These are phyloP conservation scores for Mesorhabditis belari DNA, from an alignment of 2,888 invertebrate species.

Conservation along the genomic window DNA sequence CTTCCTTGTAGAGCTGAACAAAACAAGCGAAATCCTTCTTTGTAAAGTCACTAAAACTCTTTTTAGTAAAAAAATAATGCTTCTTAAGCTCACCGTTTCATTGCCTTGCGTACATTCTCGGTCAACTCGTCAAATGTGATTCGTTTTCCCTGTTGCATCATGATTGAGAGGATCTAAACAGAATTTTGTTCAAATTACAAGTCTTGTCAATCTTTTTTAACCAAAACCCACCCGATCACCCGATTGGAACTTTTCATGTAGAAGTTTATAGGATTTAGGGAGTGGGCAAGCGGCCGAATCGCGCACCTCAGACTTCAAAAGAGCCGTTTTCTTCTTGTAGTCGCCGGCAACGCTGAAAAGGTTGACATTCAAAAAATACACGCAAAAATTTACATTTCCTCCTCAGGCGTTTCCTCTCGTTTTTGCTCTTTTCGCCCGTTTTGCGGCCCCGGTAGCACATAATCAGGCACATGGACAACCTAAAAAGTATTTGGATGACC, in stretches of 20 bases:
- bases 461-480: background rate
- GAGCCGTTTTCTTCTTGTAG: background rate
- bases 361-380: no score
- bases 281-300: background rate
- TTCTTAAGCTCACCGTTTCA: conserved; percentile 4
- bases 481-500: background rate
- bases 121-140: conserved; percentile 2
- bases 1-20: conserved; percentile 4
- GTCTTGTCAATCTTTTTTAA: background rate
- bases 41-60: conserved; percentile 3
- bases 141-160: conserved; percentile 2
- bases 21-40: conserved; percentile 5
- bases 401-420: background rate
- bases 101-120: conserved; percentile 6
- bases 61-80: background rate
- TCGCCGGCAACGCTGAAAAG: background rate
- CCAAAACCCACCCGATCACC: conserved; percentile 3
- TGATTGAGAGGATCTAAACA: conserved; percentile 9
- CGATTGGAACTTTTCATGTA: conserved; percentile 2
- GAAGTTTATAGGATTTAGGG: background rate
- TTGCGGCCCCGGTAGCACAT: background rate
- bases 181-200: background rate
- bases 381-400: background rate
- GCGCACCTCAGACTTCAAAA: background rate
- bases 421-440: background rate